Evolutionary conservation across 92 coral and sea anemone genomes (phyloP).

Genomic region (Palythoa grandiflora): DNA sequence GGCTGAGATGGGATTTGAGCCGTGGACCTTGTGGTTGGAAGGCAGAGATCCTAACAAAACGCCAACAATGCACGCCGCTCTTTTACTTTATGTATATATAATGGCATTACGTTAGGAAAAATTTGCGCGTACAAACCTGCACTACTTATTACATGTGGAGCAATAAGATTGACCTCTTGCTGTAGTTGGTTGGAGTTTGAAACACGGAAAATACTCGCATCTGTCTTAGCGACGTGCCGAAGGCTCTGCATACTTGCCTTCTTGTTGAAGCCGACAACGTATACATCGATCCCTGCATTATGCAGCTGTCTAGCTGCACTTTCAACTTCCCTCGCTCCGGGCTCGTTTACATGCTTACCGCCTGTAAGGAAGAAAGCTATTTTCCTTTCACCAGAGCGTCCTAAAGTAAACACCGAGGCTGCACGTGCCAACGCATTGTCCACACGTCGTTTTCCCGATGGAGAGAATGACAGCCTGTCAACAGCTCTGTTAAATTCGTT

Average conservation of each 20-base stretch:
- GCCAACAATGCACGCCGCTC: neutral
- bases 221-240: constrained; percentile 44
- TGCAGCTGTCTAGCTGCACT: constrained; percentile 51
- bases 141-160: constrained; percentile 38
- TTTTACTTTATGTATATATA: neutral
- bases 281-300: constrained; percentile 59
- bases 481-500: constrained; percentile 52
- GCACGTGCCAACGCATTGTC: constrained; percentile 61
- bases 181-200: constrained; percentile 4
- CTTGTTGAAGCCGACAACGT: constrained; percentile 49
- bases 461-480: constrained; percentile 51
- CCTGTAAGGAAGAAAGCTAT: constrained; percentile 63
- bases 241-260: constrained; percentile 52
- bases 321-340: constrained; percentile 31
- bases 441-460: constrained; percentile 45
- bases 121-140: constrained; percentile 15
- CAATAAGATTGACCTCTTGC: constrained; percentile 21
- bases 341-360: constrained; percentile 39
- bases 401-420: constrained; percentile 27
- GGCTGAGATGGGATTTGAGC: no score
- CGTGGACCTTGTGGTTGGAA: no score
- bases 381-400: constrained; percentile 53
- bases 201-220: constrained; percentile 36
- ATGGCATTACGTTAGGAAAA: neutral
- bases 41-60: no score